These are phyloP conservation scores for Platycnemis pennipes DNA, from an alignment of 2,888 invertebrate genomes.

Conservation along the genomic window DNA sequence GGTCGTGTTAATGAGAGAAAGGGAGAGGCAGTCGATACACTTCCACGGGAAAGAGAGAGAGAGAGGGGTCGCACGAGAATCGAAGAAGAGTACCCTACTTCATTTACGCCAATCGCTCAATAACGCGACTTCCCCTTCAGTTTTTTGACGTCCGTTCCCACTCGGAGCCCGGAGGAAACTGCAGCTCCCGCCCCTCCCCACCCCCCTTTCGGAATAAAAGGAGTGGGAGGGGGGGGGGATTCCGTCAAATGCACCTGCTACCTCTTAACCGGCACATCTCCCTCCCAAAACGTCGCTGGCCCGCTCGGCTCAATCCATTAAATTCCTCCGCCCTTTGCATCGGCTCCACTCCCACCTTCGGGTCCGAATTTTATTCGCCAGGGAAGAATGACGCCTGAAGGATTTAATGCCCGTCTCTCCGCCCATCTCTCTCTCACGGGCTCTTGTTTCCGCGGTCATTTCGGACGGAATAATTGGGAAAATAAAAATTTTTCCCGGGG, in stretches of 20 bases:
- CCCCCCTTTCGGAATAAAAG: background rate
- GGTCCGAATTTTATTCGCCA: background rate
- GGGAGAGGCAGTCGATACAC: too few relatives aligned
- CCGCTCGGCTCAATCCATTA: background rate
- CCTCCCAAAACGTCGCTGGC: background rate
- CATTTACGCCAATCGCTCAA: constrained; percentile 6
- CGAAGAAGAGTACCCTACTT: background rate
- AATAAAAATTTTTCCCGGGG: background rate
- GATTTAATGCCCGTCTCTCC: background rate
- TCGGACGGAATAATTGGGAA: background rate
- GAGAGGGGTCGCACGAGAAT: background rate
- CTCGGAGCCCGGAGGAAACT: background rate
- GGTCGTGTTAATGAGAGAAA: background rate
- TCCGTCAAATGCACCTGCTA: constrained; percentile 31
- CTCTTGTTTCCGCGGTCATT: background rate
- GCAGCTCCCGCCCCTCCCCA: background rate
- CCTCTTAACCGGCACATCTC: background rate
- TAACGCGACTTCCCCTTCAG: constrained; percentile 24
- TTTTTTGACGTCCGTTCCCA: background rate
- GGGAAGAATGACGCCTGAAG: background rate
- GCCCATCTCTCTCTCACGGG: background rate
- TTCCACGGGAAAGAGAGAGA: background rate
- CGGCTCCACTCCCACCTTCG: constrained; percentile 3
- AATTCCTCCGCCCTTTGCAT: constrained; percentile 18
- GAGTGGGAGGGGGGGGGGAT: background rate